Conservation (phyloP, 2,888 invertebrate species). For the Hirtodrosophila cameraria region DNA sequence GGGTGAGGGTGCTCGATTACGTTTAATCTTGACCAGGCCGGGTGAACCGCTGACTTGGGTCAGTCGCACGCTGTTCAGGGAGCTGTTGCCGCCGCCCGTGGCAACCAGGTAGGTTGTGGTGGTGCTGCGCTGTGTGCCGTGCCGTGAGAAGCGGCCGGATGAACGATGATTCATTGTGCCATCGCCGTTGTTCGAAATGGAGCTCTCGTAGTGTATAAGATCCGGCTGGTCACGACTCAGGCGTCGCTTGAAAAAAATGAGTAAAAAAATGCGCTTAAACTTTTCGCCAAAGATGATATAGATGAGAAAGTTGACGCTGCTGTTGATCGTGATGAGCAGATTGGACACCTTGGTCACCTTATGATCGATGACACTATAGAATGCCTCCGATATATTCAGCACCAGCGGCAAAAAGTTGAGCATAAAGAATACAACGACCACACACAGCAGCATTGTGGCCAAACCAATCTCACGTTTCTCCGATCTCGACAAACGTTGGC, state of each 20-base stretch:
- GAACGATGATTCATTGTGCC: slow-evolving; percentile 86
- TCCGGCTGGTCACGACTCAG: slow-evolving; percentile 89
- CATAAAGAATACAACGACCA: slow-evolving; percentile 96
- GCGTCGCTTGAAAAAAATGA: slow-evolving; percentile 90
- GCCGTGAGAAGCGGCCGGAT: slow-evolving; percentile 86
- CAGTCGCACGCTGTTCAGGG: slow-evolving; percentile 81
- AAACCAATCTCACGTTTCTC: slow-evolving; percentile 96
- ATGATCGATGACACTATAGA: slow-evolving; percentile 87
- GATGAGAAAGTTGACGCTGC: slow-evolving; percentile 98
- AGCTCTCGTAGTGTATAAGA: slow-evolving; percentile 92
- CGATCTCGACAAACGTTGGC: slow-evolving; percentile 93
- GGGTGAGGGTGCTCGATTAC: slow-evolving; percentile 84
- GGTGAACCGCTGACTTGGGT: slow-evolving; percentile 74
- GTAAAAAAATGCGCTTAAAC: slow-evolving; percentile 93
- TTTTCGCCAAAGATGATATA: slow-evolving; percentile 99
- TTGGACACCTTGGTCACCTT: slow-evolving; percentile 93
- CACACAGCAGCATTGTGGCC: slow-evolving; percentile 97
- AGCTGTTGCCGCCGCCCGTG: slow-evolving; percentile 59
- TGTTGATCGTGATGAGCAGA: slow-evolving; percentile 97
- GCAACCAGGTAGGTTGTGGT: slow-evolving; percentile 78
- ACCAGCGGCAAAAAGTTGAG: slow-evolving; percentile 95
- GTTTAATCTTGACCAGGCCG: slow-evolving; percentile 81
- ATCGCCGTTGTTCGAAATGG: slow-evolving; percentile 92
- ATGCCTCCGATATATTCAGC: slow-evolving; percentile 93
- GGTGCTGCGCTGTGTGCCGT: slow-evolving; percentile 84